phyloP scores from a whole-genome alignment of 2,113 vertebrate genomes.

The Mesitornis unicolor region DNA sequence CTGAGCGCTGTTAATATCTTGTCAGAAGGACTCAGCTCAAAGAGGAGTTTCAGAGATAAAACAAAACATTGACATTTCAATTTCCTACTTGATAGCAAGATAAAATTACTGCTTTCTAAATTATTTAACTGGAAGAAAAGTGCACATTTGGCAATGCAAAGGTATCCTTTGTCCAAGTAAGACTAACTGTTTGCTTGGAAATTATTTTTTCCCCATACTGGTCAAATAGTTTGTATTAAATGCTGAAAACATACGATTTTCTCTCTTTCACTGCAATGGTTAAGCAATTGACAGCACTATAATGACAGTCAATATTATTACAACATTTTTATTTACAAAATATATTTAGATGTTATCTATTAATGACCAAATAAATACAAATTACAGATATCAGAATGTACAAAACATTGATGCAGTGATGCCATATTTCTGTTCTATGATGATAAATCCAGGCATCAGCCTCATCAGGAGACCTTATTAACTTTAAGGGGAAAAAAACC shows the following conservation, averaged over 20 bases:
- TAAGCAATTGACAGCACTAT: not conserved
- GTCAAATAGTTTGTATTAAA: not conserved
- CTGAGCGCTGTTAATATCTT: slow-evolving; percentile 13
- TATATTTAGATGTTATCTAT: not conserved
- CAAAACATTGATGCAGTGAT: not conserved
- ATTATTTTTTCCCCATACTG: not conserved
- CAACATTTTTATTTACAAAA: not conserved
- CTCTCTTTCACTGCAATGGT: not conserved
- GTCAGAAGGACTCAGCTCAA: slow-evolving; percentile 19
- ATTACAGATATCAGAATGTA: not conserved
- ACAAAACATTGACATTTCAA: slow-evolving; percentile 27
- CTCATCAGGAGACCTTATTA: not conserved
- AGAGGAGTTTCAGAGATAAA: slow-evolving; percentile 16
- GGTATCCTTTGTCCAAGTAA: not conserved
- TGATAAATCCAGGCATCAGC: not conserved
- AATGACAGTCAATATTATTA: not conserved
- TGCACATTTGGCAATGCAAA: not conserved
- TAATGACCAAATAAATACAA: not conserved
- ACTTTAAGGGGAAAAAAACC: not conserved
- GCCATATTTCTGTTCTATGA: not conserved
- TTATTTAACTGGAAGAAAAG: slow-evolving; percentile 8
- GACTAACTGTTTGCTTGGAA: not conserved
- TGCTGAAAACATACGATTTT: not conserved
- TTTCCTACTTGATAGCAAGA: slow-evolving; percentile 8
- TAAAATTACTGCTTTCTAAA: slow-evolving; percentile 35